Evolutionary conservation across 2,797 vertebrate species (phyloP), one percentile per base, ranked within the genome.

Genomic region (Takifugu rubripes): DNA sequence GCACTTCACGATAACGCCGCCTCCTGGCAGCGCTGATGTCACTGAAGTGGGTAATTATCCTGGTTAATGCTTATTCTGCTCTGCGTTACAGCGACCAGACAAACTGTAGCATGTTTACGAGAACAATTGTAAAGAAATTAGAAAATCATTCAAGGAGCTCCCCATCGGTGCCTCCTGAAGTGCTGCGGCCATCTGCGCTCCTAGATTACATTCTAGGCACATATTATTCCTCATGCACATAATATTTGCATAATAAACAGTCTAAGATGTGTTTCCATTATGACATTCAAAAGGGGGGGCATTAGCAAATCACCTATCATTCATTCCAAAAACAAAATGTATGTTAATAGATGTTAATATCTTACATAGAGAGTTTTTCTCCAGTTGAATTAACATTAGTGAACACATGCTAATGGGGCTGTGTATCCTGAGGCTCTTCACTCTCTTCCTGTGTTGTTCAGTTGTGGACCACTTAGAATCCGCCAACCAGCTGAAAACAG

Each of bases 341-440:
- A 50, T 56, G 50, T 66, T 52, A 59, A 71, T 56, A 29, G 26
- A 29, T 49, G 44, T 49, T 26, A 46, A 55, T 14, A 15, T 52
- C 40, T 61, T 64, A 33, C 73, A 57, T 54, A 31, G n/a, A 25
- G 57, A 33, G 27, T 14, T 25, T 1, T 36, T 57, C 29, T 17
- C 3, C 15, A n/a, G 10, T 12, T 27, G 3, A 50, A 60, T 67
- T 49, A 48, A 49, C 8, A 25, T 8, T 10, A 49, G 10, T 64
- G 40, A 51, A 57, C n/a, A 27, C 25, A 31, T 54, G 64, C 16
- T 45, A 48, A 48, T 9, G 50, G 26, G 5, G 54, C 46, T 47
- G 52, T 3, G 36, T 25, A 11, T 10, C 9, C 45, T 36, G 51
- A 8, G 55, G 52, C 42, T 49, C 48, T 8, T 12, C 3, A 3